These are phyloP conservation scores for Drosophila ficusphila DNA, from an alignment of 1,140 invertebrate genomes.

Conservation along the genomic window DNA sequence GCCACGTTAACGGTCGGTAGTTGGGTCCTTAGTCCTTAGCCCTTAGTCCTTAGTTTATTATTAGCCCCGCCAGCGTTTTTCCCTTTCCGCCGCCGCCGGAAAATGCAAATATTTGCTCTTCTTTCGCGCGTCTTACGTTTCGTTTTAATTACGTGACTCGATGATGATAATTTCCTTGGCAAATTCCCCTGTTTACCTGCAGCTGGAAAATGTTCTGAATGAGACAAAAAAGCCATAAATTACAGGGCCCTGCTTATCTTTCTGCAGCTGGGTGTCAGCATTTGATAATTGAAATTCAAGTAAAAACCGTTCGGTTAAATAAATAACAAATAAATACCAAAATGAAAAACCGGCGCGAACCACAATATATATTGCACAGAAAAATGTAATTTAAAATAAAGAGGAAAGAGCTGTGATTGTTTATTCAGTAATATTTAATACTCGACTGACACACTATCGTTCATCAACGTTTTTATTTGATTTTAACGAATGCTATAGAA, in stretches of 20 bases:
- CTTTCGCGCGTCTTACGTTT: constrained; percentile 33
- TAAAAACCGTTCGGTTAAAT: background rate
- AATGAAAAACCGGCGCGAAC: background rate
- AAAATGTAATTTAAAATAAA: too few relatives aligned
- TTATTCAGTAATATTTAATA: too few relatives aligned
- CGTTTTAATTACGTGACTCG: constrained; percentile 62
- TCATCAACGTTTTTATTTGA: too few relatives aligned
- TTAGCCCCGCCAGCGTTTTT: constrained; percentile 17
- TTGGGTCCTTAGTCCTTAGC: background rate
- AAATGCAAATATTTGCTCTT: constrained; percentile 55
- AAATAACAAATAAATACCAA: background rate
- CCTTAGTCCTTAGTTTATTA: constrained; percentile 17
- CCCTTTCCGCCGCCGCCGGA: background rate
- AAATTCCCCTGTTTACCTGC: constrained; percentile 44
- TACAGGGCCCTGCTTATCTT: constrained; percentile 10
- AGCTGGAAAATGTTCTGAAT: constrained; percentile 52
- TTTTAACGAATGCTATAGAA: too few relatives aligned
- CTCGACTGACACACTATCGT: too few relatives aligned
- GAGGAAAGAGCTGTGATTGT: too few relatives aligned
- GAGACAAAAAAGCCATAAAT: constrained; percentile 22
- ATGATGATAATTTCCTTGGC: constrained; percentile 18
- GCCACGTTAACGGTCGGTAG: constrained; percentile 31
- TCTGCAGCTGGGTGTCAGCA: background rate
- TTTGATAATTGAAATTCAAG: constrained; percentile 21
- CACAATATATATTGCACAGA: background rate